Evolutionary conservation across 37 sponge, comb jelly and placozoan genomes (phyloP).

Genomic region (Halisarca cf. caerulea): DNA sequence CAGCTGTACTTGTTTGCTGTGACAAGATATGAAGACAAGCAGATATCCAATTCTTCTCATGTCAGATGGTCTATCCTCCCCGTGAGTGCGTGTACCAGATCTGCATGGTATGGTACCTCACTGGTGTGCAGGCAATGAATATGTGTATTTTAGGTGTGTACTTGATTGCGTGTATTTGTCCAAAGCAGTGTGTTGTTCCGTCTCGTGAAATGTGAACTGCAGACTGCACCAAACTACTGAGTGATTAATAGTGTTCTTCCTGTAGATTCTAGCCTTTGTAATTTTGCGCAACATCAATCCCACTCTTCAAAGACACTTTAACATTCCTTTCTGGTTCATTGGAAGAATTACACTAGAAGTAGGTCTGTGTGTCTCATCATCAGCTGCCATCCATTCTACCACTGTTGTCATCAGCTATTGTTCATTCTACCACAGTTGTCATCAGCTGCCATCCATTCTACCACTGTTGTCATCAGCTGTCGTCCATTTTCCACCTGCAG

Average conservation of each 20-base stretch:
- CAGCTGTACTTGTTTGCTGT: neutral
- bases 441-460: no score
- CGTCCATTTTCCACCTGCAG: neutral
- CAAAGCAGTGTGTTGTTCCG: no score
- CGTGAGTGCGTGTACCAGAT: no score
- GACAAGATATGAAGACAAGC: neutral
- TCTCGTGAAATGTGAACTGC: no score
- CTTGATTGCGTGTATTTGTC: no score
- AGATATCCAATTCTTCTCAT: conserved; percentile 9
- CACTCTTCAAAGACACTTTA: neutral
- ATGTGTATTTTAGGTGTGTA: no score
- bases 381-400: no score
- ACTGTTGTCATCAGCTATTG: no score
- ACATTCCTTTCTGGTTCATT: neutral
- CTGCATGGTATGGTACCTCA: neutral
- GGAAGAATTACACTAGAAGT: neutral
- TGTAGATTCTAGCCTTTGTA: conserved; percentile 21
- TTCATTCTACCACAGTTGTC: no score
- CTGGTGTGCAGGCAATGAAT: no score
- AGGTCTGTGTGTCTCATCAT: neutral
- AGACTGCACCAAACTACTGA: no score
- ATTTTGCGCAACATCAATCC: conserved; percentile 14
- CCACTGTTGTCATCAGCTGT: no score
- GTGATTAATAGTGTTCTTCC: neutral
- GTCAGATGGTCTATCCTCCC: conserved; percentile 22